phyloP scores from a whole-genome alignment of 2,888 invertebrate genomes.

The Isoperla grammatica region DNA sequence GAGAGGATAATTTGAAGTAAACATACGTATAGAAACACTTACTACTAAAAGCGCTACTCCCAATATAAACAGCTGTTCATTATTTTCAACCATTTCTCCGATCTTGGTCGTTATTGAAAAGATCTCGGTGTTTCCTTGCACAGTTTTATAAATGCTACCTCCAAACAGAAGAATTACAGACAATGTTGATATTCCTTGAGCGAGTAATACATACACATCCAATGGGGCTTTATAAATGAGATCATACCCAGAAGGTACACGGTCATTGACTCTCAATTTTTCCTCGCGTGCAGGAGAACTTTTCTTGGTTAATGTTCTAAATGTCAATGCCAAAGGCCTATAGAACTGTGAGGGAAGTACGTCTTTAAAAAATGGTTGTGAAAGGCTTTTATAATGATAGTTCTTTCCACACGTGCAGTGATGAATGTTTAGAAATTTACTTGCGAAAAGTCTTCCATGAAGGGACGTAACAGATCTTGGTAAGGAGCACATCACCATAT shows the following conservation, averaged over 20 bases:
- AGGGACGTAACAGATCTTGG: too few species aligned
- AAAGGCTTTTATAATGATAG: too few species aligned
- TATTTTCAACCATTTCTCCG: constrained; percentile 22
- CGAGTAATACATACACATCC: constrained; percentile 36
- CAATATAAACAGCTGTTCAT: constrained; percentile 35
- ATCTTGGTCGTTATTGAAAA: constrained; percentile 21
- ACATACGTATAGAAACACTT: constrained; percentile 34
- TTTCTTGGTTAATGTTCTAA: background rate
- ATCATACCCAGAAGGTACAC: constrained; percentile 38
- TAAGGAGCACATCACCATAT: too few species aligned
- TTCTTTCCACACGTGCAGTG: too few species aligned
- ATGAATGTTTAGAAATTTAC: too few species aligned
- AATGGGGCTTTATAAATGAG: constrained; percentile 41
- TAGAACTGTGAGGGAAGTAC: too few species aligned
- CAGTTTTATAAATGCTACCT: constrained; percentile 12
- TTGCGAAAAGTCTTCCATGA: too few species aligned
- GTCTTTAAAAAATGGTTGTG: too few species aligned
- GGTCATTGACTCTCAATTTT: constrained; percentile 33
- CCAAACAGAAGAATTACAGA: background rate
- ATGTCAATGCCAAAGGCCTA: too few species aligned
- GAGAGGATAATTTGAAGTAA: constrained; percentile 38
- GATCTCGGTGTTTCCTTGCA: constrained; percentile 30
- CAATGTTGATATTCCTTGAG: constrained; percentile 35
- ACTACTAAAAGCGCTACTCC: constrained; percentile 33
- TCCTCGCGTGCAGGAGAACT: background rate